phyloP scores from a whole-genome alignment of 2,113 vertebrate genomes.

The Lycocorax pyrrhopterus region DNA sequence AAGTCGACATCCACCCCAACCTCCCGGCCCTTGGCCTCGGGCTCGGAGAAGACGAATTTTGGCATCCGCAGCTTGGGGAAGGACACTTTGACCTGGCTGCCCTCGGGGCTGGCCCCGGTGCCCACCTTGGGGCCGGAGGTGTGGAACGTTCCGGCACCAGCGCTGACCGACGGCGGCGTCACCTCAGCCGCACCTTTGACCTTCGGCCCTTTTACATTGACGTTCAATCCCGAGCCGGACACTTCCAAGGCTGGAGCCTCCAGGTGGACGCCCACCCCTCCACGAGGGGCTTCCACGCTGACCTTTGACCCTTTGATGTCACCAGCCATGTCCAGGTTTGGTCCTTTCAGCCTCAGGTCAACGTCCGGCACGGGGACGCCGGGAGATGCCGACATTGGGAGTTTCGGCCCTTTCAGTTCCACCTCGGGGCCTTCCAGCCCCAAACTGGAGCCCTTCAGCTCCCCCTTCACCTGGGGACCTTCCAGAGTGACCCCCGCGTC shows the following conservation, averaged over 20 bases:
- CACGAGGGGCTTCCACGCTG: background rate
- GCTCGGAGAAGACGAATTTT: slow-evolving; percentile 61
- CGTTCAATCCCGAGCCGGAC: background rate
- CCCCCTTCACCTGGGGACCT: slow-evolving; percentile 42
- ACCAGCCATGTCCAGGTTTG: background rate
- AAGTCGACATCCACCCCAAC: slow-evolving; percentile 73
- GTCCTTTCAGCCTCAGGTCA: slow-evolving; percentile 56
- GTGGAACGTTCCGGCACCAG: background rate
- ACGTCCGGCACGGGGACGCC: background rate
- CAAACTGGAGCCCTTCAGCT: background rate
- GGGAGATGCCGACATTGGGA: background rate
- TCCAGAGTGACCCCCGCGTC: background rate
- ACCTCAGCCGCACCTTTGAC: background rate
- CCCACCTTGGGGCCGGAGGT: background rate
- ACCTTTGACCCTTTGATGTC: background rate
- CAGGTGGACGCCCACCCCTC: background rate
- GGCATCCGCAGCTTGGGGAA: slow-evolving; percentile 79
- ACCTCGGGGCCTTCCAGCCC: background rate
- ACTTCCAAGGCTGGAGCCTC: background rate
- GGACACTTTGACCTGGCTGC: slow-evolving; percentile 53
- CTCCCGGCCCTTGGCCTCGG: slow-evolving; percentile 67
- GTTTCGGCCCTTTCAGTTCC: background rate
- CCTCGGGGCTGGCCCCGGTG: background rate
- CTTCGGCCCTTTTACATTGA: slow-evolving; percentile 66
- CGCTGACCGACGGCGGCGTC: background rate